Percentiles rank a stretch among this genome's conserved stretches.
phyloP scores from a whole-genome alignment of 1,140 invertebrate genomes.

The Cydia amplana region DNA sequence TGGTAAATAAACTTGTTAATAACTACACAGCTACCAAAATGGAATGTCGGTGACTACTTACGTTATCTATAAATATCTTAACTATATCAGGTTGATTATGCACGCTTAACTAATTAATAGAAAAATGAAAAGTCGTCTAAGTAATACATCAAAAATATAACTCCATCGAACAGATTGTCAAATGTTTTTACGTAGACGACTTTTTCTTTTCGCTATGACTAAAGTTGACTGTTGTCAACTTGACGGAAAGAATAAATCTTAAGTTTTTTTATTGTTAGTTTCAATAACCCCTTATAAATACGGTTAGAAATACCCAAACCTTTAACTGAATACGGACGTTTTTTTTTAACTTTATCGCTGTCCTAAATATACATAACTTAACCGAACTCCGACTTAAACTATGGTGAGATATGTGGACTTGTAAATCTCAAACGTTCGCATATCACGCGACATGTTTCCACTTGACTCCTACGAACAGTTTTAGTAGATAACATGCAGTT shows the following conservation, averaged over 20 bases:
- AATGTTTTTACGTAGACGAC: constrained; percentile 2
- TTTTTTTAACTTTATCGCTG: constrained; percentile 38
- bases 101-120: constrained; percentile 54
- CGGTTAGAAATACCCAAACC: constrained; percentile 75
- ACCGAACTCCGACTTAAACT: constrained; percentile 48
- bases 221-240: constrained; percentile 4
- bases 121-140: not conserved
- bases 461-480: not conserved
- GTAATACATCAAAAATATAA: not conserved
- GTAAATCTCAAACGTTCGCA: not conserved
- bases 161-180: not conserved
- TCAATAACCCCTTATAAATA: constrained; percentile 66
- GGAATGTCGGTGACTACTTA: constrained; percentile 58
- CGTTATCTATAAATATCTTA: constrained; percentile 44
- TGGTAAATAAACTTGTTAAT: constrained; percentile 67
- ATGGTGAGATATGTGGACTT: constrained; percentile 50
- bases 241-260: constrained; percentile 63
- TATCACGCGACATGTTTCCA: not conserved
- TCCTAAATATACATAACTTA: constrained; percentile 51
- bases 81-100: constrained; percentile 58
- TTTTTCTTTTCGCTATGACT: not conserved
- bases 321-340: constrained; percentile 50
- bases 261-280: constrained; percentile 63
- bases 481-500: not conserved
- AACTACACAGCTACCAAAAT: constrained; percentile 67